These are phyloP conservation scores for Taxidea taxus DNA, from an alignment of 2,113 vertebrate genomes.

Conservation along the genomic window DNA sequence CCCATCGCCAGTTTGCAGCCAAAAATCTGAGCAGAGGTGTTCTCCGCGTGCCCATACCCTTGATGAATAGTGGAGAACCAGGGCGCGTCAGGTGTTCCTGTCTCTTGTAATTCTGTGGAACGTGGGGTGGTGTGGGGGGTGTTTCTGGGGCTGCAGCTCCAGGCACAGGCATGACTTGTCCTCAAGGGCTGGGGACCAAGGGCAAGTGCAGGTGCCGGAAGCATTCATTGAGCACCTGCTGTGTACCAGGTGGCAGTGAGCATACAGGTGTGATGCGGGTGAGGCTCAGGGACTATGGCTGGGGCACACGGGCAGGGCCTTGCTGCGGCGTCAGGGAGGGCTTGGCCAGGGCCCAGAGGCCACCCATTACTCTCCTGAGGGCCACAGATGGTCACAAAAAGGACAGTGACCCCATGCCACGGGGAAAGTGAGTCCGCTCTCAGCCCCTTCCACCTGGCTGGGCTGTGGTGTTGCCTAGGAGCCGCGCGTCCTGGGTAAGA, in stretches of 20 bases:
- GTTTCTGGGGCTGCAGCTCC: too few relatives aligned
- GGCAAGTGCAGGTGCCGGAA: accelerated
- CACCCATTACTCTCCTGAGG: background rate
- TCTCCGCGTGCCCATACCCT: accelerated
- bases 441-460: accelerated
- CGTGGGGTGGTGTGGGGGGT: accelerated
- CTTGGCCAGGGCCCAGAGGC: background rate
- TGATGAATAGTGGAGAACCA: accelerated
- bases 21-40: background rate
- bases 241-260: background rate
- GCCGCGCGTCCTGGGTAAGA: accelerated
- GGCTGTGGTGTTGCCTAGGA: background rate
- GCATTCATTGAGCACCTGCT: background rate
- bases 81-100: accelerated
- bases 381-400: background rate
- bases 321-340: background rate
- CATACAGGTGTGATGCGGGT: accelerated
- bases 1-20: too few relatives aligned
- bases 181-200: accelerated
- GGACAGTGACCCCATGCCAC: accelerated
- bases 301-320: accelerated
- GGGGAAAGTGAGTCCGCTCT: background rate
- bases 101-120: background rate
- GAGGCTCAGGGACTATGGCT: background rate
- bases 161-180: background rate